A percentile compares a stretch with the other conserved stretches of the same genome.
Conservation (phyloP, 1,140 invertebrate genomes). For the Argopecten irradians region DNA sequence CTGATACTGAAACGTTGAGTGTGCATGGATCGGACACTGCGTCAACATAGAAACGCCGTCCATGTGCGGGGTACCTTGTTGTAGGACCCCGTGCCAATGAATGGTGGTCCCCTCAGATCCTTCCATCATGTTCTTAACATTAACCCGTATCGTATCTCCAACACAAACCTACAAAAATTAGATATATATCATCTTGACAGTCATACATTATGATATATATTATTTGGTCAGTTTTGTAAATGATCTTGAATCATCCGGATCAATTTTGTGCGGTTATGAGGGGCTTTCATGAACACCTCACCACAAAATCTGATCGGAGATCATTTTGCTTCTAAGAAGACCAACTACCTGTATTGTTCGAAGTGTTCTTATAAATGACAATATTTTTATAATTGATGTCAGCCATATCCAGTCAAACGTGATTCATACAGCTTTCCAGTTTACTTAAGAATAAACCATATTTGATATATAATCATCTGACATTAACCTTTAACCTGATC, state of each 20-base stretch:
- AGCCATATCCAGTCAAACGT: not conserved
- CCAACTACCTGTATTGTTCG: not conserved
- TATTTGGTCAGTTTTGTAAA: not conserved
- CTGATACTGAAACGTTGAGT: constrained; percentile 64
- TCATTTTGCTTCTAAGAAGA: not conserved
- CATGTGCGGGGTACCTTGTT: constrained; percentile 61
- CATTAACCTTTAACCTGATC: not conserved
- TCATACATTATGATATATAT: no score
- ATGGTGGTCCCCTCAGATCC: constrained; percentile 77
- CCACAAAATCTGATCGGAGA: not conserved
- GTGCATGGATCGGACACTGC: constrained; percentile 63
- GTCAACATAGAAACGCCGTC: constrained; percentile 68
- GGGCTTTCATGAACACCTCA: not conserved
- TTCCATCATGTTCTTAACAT: constrained; percentile 62
- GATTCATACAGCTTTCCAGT: not conserved
- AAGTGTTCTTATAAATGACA: not conserved
- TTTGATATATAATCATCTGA: not conserved
- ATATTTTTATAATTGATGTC: not conserved
- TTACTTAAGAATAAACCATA: not conserved
- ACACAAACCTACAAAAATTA: constrained; percentile 62
- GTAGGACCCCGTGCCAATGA: constrained; percentile 69
- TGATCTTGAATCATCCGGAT: not conserved
- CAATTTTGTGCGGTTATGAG: not conserved
- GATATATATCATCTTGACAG: not conserved
- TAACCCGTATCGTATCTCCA: constrained; percentile 65